Evolutionary conservation across 2,888 invertebrate species (phyloP), one percentile per base, ranked within the genome.

Genomic region (Cryptocheilus praepositus): DNA sequence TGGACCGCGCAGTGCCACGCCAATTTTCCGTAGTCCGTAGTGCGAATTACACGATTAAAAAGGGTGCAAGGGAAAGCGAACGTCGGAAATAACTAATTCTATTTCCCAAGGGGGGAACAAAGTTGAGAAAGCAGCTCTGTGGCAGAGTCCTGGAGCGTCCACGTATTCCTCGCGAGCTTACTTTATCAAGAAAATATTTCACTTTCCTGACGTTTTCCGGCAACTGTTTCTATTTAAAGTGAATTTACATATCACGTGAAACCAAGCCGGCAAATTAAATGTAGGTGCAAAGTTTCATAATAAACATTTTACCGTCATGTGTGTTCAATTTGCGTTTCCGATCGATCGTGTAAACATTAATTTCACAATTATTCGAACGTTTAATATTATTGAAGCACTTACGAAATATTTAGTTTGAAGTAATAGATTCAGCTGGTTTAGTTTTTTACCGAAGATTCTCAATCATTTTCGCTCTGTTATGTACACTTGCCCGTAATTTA

Each of bases 131-230:
- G 58, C 46, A 45, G 58, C 45, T 45, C 46, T 25, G 58, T 25
- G 36, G 19, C 25, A 7, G 22, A 21, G 36, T 16, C 19, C 19
- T 45, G 36, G 25, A 22, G 25, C 46, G 45, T 45, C 46, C 45
- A 58, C 45, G 58, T 58, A 58, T 46, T 25, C 58, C 25, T 46
- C 25, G 4, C 16, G 22, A 22, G 16, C 61, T 60, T 59, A 56
- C 55, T 60, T 54, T 25, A 55, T 45, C 44, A 45, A 43, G 52
- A 36, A 45, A 49, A 49, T 64, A 60, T 64, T 60, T 64, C 44
- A 64, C 59, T 64, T 64, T 55, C 28, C 52, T 59, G 28, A 21
- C 21, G 43, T 44, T 19, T 57, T 15, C 45, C 16, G 49, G 49
- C 52, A 49, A 18, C 49, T 19, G 58, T 46, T 58, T 46, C 58